Evolutionary conservation across 2,113 vertebrate genomes (phyloP).

Genomic region (Melanotaenia duboulayi): DNA sequence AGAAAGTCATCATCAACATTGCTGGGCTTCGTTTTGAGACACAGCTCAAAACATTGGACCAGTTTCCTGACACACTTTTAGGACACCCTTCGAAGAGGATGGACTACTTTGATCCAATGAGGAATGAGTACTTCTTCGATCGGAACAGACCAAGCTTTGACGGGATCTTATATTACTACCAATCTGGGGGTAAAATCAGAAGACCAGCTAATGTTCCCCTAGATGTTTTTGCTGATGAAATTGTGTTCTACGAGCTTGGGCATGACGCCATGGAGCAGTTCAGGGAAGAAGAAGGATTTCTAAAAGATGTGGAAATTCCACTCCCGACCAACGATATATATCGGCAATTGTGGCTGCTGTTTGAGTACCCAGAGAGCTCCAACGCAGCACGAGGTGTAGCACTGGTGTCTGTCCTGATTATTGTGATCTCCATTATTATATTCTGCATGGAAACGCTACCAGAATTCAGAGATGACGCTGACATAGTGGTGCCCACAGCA

Average conservation of each 20-base stretch:
- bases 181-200: constrained; percentile 94
- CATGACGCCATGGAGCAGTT: constrained; percentile 94
- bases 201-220: constrained; percentile 94
- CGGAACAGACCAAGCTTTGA: constrained; percentile 97
- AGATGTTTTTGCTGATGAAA: constrained; percentile 94
- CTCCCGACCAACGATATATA: constrained; percentile 90
- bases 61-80: constrained; percentile 94
- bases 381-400: constrained; percentile 92
- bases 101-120: constrained; percentile 97
- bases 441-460: constrained; percentile 97
- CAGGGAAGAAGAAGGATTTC: constrained; percentile 95
- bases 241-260: constrained; percentile 93
- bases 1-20: constrained; percentile 95
- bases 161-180: constrained; percentile 97
- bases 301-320: constrained; percentile 90
- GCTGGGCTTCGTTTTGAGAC: constrained; percentile 96
- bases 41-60: constrained; percentile 89
- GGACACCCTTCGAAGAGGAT: constrained; percentile 92
- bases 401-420: constrained; percentile 92
- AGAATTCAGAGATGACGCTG: constrained; percentile 90
- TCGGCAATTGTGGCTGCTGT: constrained; percentile 95
- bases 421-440: constrained; percentile 95
- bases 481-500: constrained; percentile 56
- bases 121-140: constrained; percentile 98
- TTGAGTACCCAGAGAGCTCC: constrained; percentile 96